Base-by-base conservation (phyloP, 2,888 invertebrate genomes). In the Folsomia manolachei region DNA sequence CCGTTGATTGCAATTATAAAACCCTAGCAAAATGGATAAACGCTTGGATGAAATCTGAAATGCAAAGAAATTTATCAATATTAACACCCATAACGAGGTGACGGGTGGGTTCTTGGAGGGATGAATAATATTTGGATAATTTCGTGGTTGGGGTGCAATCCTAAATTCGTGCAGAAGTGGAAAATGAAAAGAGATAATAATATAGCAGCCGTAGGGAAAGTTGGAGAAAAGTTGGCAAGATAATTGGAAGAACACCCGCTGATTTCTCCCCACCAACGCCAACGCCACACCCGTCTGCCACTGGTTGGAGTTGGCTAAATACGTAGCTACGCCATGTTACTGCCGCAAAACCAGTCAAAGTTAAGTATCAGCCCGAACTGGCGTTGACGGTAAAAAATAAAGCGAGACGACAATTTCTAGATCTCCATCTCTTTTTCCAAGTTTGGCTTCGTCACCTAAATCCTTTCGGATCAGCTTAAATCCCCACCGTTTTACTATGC, bases 181-280 rank as follows among this genome's bases (percentile, higher is more conserved):
- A 27, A 21, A 18, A 23, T 63, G 63, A 27, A 63, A 63, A 27
- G 63, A 63, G 63, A 63, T 63, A 27, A 39, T 39, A 39, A 39
- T 39, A 39, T 9, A 14, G 39, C 7, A 39, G 39, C 39, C 19
- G 51, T 51, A 23, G 66, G 27, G 51, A 66, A 39, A 66, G 66
- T 27, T 27, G 39, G 23, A 23, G 23, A 18, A 26, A 23, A 66
- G 75, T 76, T 71, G 71, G 76, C 63, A 66, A 80, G 76, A 80
- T 80, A 80, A 80, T 80, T 80, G 80, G 80, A 80, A 77, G 80
- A 80, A 79, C 75, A 76, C 80, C 77, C 78, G 79, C 78, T 78
- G 80, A 78, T 76, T 78, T 78, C 52, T 52, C 65, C 65, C 56
- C 56, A 56, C 56, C 56, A 56, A 56, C 56, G 11, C 56, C 7